phyloP scores from a whole-genome alignment of 2,113 vertebrate genomes.

The Lepisosteus oculatus region DNA sequence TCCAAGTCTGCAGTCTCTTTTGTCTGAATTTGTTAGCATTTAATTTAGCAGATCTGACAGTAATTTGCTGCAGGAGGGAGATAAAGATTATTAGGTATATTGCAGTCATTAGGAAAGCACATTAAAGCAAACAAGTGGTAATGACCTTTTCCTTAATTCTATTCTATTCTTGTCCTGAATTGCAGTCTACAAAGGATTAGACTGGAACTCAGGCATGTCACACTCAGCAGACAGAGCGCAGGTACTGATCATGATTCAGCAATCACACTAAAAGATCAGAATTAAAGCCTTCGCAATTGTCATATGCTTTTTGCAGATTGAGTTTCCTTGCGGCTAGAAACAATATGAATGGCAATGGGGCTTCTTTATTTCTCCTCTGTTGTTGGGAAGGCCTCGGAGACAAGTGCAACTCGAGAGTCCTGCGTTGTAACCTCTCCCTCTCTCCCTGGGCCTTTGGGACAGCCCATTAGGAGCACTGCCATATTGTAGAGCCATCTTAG shows the following conservation, averaged over 20 bases:
- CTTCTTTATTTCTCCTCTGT: too few species aligned
- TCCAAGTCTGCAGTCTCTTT: background rate
- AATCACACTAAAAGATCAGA: too few species aligned
- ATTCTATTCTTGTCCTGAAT: background rate
- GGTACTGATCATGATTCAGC: background rate
- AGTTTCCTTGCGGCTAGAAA: too few species aligned
- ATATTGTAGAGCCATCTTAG: too few species aligned
- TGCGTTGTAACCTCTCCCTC: too few species aligned
- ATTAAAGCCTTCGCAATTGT: too few species aligned
- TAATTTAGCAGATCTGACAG: background rate
- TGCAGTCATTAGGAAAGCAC: background rate
- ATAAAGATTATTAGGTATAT: background rate
- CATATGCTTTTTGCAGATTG: too few species aligned
- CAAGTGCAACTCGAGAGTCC: too few species aligned
- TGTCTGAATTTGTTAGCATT: background rate
- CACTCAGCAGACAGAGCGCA: background rate
- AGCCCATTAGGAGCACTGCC: too few species aligned
- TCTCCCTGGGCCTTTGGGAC: too few species aligned
- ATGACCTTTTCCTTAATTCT: background rate
- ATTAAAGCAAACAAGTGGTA: background rate
- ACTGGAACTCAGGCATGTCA: background rate
- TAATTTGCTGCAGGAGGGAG: background rate
- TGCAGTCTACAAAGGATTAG: background rate
- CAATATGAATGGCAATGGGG: too few species aligned
- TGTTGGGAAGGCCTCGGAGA: too few species aligned